Evolutionary conservation across 2,113 vertebrate species (phyloP), one percentile per base, ranked within the genome.

Genomic region (Eidolon helvum): DNA sequence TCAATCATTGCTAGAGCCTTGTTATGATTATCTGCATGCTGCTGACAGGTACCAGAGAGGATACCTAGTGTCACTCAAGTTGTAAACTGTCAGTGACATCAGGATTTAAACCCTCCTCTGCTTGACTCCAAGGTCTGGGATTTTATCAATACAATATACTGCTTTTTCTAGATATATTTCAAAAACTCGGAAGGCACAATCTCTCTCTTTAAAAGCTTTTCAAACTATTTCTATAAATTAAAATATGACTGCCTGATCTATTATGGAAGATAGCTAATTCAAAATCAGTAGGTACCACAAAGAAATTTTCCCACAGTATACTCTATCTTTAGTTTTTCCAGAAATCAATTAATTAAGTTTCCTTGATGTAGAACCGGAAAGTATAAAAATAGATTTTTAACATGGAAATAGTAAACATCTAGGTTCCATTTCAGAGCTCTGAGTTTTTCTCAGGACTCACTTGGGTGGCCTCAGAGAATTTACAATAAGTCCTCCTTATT

Each of bases 301-400:
- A 91, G 28, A 5, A 95, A 69, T 79, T 86, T 94, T 4, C 3
- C 21, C 14, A 65, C 1, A 69, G 0, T 79, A 57, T 55, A 61
- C 53, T 83, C 65, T 80, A 69, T 26, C 78, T 91, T 93, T n/a
- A 69, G 2, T 74, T 82, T 94, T 59, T 80, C 8, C 75, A 35
- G 21, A 85, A 86, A 21, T 89, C 71, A 89, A 0, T 87, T 65
- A 57, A 18, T 90, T 69, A 78, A 5, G 15, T 86, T 96, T 86
- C 28, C 10, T 88, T 68, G 68, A 61, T 89, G 8, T 33, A 90
- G 22, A 79, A 1, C 35, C 79, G n/a, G 14, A 84, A 87, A 82
- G 5, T 24, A 89, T 69, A 91, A 86, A 96, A 72, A 22, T 89
- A 2, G 10, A 69, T 71, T 96, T 96, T 84, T 80, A 86, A 82